Percentiles rank a stretch among this genome's conserved stretches.
Evolutionary conservation across 2,113 vertebrate genomes (phyloP).

Genomic region (Odocoileus virginianus): DNA sequence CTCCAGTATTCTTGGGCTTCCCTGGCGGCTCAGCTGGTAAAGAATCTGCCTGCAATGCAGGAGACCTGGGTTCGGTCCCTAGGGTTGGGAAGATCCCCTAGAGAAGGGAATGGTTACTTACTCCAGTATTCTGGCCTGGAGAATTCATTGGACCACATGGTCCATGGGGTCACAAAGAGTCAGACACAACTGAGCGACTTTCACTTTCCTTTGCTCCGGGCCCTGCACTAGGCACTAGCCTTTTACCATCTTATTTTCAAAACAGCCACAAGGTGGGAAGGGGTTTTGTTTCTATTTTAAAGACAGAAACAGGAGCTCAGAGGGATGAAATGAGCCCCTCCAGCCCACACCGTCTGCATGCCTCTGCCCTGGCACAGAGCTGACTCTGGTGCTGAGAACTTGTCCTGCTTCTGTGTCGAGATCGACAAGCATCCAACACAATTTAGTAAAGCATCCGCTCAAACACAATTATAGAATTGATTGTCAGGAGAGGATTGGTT

Average conservation of each 20-base stretch:
- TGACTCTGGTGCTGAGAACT: fast-evolving
- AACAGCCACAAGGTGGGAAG: fast-evolving
- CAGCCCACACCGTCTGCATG: fast-evolving
- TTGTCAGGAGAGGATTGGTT: neutral
- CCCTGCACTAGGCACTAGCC: fast-evolving
- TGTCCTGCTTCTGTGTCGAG: fast-evolving
- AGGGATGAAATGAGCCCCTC: fast-evolving
- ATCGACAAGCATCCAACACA: fast-evolving
- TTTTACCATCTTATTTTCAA: neutral
- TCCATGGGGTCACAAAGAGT: neutral
- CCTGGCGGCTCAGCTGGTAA: neutral
- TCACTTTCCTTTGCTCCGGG: neutral
- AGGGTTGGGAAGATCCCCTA: neutral
- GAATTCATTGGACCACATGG: neutral
- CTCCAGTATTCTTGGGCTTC: neutral
- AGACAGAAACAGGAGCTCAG: neutral
- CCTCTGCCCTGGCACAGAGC: fast-evolving
- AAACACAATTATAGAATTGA: neutral
- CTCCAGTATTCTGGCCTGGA: neutral
- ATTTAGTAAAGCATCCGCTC: neutral
- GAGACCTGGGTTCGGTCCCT: neutral
- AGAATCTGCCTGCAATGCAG: neutral
- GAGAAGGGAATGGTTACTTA: neutral
- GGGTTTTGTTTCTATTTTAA: neutral
- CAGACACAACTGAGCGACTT: fast-evolving